phyloP scores from a whole-genome alignment of 2,113 vertebrate species.

The Cyanocitta stelleri region DNA sequence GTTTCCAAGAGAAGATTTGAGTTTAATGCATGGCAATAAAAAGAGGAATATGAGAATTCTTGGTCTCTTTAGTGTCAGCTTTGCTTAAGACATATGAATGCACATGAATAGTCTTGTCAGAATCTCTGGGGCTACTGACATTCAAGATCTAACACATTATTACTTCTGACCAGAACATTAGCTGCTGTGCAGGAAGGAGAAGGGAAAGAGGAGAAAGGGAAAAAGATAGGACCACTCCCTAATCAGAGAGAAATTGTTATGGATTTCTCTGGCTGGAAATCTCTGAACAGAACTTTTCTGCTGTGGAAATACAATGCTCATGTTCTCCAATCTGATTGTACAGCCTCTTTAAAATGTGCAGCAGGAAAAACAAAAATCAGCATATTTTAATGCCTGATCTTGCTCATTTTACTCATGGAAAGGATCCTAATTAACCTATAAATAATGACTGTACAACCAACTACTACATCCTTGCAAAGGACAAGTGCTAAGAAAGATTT shows the following conservation, averaged over 20 bases:
- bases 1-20: constrained; percentile 7
- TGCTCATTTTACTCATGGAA: not conserved
- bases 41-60: constrained; percentile 55
- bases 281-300: not conserved
- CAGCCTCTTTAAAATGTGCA: not conserved
- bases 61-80: constrained; percentile 59
- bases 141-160: constrained; percentile 51
- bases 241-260: not conserved
- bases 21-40: not conserved
- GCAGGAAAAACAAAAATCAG: not conserved
- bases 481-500: not conserved
- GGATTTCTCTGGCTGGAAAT: not conserved
- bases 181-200: constrained; percentile 1
- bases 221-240: constrained; percentile 9
- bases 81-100: constrained; percentile 52
- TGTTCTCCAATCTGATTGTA: not conserved
- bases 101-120: constrained; percentile 58
- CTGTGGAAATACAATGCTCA: not conserved
- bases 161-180: constrained; percentile 43
- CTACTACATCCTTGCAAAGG: not conserved
- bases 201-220: not conserved
- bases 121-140: constrained; percentile 48
- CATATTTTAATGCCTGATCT: not conserved
- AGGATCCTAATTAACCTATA: not conserved
- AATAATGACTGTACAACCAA: not conserved